phyloP scores from a whole-genome alignment of 2,797 vertebrate genomes.

The Graptemys geographica region DNA sequence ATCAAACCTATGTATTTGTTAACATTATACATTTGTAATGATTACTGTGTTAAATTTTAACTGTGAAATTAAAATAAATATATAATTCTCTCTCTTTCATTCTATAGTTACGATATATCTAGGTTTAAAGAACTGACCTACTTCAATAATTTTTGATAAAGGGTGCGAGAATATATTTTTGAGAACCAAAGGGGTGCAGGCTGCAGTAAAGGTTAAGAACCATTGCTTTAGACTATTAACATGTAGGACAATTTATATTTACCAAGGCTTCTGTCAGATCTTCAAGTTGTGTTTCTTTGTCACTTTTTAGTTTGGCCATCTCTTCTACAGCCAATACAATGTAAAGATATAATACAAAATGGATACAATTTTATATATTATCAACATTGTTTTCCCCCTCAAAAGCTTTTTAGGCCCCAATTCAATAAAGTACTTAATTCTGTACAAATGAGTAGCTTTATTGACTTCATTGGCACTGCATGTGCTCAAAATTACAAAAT shows the following conservation, averaged over 20 bases:
- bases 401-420: neutral
- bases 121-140: too few relatives aligned
- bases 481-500: neutral
- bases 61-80: too few relatives aligned
- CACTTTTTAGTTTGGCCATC: constrained; percentile 79
- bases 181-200: too few relatives aligned
- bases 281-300: constrained; percentile 85
- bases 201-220: too few relatives aligned
- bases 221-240: constrained; percentile 20
- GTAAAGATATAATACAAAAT: constrained; percentile 25
- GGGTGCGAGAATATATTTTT: too few relatives aligned
- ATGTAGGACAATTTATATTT: constrained; percentile 58
- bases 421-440: neutral
- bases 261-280: constrained; percentile 85
- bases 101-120: too few relatives aligned
- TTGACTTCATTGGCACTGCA: neutral
- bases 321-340: constrained; percentile 81
- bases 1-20: too few relatives aligned
- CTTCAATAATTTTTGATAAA: too few relatives aligned
- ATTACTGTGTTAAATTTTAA: too few relatives aligned
- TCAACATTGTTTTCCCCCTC: neutral
- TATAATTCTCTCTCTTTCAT: too few relatives aligned
- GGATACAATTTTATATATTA: neutral
- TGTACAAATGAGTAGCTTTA: neutral
- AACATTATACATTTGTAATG: too few relatives aligned